Conservation (phyloP, 2,888 invertebrate genomes). For the Drosophila siamana region DNA sequence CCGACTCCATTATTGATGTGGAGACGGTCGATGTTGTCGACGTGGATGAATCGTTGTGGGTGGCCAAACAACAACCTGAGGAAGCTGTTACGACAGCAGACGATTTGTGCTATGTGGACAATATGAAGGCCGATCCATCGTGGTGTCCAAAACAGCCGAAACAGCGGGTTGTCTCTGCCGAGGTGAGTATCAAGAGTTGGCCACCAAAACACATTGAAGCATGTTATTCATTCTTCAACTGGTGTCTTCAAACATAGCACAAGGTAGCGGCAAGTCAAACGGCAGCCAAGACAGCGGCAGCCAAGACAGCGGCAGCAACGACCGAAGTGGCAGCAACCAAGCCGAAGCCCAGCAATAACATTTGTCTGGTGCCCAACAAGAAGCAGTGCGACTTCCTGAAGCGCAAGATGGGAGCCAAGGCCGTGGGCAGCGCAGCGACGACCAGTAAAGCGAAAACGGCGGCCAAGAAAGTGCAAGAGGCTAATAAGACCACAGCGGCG, state of each 20-base stretch:
- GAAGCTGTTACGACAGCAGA: constrained; percentile 30
- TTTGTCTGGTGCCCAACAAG: constrained; percentile 82
- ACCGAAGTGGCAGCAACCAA: constrained; percentile 29
- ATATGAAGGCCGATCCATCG: constrained; percentile 82
- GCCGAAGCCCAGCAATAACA: constrained; percentile 64
- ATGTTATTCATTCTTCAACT: constrained; percentile 49
- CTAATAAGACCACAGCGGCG: constrained; percentile 13
- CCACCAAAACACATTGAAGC: constrained; percentile 12
- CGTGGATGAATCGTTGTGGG: constrained; percentile 64
- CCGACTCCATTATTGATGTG: constrained; percentile 84
- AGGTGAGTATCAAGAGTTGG: constrained; percentile 65
- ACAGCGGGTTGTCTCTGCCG: constrained; percentile 34
- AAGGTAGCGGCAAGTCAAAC: constrained; percentile 38
- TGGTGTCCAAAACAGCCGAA: constrained; percentile 79
- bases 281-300: constrained; percentile 20
- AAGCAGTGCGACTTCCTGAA: constrained; percentile 81
- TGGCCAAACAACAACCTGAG: neutral
- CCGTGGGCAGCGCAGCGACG: constrained; percentile 11
- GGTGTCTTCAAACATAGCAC: constrained; percentile 49
- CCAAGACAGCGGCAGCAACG: constrained; percentile 1
- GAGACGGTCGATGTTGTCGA: constrained; percentile 84
- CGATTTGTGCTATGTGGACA: constrained; percentile 76
- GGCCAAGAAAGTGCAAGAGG: constrained; percentile 52
- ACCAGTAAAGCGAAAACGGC: constrained; percentile 31
- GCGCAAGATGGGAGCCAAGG: constrained; percentile 76